These are phyloP conservation scores for Globia sparganii DNA, from an alignment of 2,888 invertebrate species.

Conservation along the genomic window DNA sequence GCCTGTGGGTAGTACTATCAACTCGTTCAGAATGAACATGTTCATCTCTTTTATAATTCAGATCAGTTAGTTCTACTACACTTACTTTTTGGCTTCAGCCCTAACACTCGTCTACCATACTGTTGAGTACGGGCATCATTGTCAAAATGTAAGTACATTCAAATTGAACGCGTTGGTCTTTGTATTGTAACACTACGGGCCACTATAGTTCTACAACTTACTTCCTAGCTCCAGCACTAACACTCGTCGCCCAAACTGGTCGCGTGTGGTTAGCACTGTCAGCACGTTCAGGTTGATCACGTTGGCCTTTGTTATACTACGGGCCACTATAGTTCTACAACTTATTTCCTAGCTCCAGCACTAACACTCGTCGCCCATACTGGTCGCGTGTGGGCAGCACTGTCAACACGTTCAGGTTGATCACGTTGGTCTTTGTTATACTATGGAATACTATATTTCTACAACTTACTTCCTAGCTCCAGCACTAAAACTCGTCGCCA, in stretches of 20 bases:
- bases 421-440: conserved; percentile 92
- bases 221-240: too few species aligned
- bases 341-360: conserved; percentile 95
- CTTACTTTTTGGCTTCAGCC: too few species aligned
- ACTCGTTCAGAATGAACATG: too few species aligned
- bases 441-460: background rate
- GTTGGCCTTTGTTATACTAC: conserved; percentile 88
- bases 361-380: conserved; percentile 92
- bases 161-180: conserved; percentile 94
- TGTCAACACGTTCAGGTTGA: conserved; percentile 94
- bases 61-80: too few species aligned
- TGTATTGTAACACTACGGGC: background rate
- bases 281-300: conserved; percentile 94
- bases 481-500: conserved; percentile 94
- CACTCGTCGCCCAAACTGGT: too few species aligned
- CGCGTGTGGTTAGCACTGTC: too few species aligned
- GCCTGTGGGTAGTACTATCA: too few species aligned
- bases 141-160: conserved; percentile 91
- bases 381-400: conserved; percentile 95
- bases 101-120: too few species aligned
- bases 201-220: too few species aligned
- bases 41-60: too few species aligned
- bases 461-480: conserved; percentile 94
- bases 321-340: background rate
- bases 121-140: too few species aligned